These are phyloP conservation scores for Leptopterna dolabrata DNA, from an alignment of 2,888 invertebrate genomes.

Conservation along the genomic window DNA sequence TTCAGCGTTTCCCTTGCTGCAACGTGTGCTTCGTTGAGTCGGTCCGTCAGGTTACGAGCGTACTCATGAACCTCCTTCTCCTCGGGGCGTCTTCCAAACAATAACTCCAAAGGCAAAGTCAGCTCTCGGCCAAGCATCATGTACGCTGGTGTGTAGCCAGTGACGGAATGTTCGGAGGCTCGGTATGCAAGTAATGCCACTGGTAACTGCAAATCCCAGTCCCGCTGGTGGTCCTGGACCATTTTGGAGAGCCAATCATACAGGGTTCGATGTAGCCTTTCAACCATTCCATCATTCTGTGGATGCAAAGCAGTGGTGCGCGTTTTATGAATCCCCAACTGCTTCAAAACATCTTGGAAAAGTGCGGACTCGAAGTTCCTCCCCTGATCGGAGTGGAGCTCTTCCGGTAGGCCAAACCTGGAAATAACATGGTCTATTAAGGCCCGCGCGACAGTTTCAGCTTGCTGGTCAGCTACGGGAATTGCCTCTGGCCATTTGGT, in stretches of 20 bases:
- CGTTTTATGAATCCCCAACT: not conserved
- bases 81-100: too few species aligned
- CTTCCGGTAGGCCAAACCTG: not conserved
- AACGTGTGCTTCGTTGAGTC: too few species aligned
- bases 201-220: not conserved
- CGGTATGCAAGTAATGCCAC: not conserved
- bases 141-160: too few species aligned
- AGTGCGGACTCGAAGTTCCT: not conserved
- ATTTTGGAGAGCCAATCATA: not conserved
- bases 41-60: too few species aligned
- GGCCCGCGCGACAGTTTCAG: not conserved
- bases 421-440: not conserved
- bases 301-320: not conserved
- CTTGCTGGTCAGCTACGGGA: not conserved
- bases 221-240: not conserved
- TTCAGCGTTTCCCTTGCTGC: too few species aligned
- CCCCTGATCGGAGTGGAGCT: not conserved
- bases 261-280: conserved; percentile 60
- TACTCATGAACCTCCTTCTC: too few species aligned
- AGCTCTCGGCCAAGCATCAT: too few species aligned
- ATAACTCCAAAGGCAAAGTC: too few species aligned
- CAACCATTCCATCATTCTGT: conserved; percentile 60
- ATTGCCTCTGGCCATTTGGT: not conserved
- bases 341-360: not conserved
- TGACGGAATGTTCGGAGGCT: not conserved